phyloP scores from a whole-genome alignment of 2,113 vertebrate genomes.

The Dromiciops gliroides region DNA sequence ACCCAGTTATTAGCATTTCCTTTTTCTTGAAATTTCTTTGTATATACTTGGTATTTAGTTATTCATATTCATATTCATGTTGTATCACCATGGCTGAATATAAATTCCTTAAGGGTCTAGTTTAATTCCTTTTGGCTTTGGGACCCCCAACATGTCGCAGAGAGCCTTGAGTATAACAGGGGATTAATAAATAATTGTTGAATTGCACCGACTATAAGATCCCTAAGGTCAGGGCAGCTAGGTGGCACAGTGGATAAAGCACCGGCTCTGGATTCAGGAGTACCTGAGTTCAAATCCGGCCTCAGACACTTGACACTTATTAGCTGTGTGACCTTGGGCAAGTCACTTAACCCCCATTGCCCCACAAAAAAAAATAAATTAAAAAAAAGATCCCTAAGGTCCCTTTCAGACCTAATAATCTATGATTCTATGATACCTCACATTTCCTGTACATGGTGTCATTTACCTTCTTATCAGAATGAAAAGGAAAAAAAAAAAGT shows the following conservation, averaged over 20 bases:
- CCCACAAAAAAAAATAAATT: no score
- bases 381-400: background rate
- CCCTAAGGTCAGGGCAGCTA: background rate
- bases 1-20: background rate
- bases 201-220: background rate
- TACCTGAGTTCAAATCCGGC: no score
- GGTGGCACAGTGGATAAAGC: no score
- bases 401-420: background rate
- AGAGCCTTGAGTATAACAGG: background rate
- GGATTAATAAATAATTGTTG: background rate
- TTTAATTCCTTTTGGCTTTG: background rate
- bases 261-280: no score
- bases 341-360: no score
- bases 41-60: background rate
- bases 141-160: background rate
- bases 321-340: no score
- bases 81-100: background rate
- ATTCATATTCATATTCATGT: background rate
- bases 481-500: background rate
- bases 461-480: background rate
- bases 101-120: background rate
- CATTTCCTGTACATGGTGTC: background rate
- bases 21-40: background rate
- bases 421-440: background rate
- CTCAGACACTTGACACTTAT: no score